Percentiles rank a stretch among this genome's conserved stretches.
Conservation (phyloP, 1,140 invertebrate genomes). For the Cotesia typhae region DNA sequence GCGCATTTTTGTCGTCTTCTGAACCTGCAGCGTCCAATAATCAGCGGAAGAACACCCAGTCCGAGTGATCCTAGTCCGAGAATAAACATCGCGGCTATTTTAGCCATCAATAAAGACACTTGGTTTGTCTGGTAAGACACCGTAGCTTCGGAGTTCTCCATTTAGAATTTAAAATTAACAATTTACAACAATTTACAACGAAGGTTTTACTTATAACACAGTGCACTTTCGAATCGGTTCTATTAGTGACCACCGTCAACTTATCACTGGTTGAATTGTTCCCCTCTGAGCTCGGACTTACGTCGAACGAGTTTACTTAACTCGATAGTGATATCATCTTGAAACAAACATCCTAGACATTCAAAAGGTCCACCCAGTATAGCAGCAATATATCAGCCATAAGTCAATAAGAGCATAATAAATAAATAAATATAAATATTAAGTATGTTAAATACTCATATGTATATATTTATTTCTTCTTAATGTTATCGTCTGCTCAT, state of each 20-base stretch:
- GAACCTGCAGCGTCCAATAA: slow-evolving; percentile 60
- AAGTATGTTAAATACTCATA: too few relatives aligned
- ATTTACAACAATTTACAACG: not conserved
- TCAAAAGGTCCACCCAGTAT: not conserved
- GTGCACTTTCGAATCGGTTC: not conserved
- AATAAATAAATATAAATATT: slow-evolving; percentile 2
- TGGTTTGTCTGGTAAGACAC: slow-evolving; percentile 23
- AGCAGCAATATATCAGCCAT: not conserved
- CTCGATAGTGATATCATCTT: slow-evolving; percentile 30
- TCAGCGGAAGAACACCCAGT: slow-evolving; percentile 67
- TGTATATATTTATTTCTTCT: too few relatives aligned
- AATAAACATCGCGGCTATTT: slow-evolving; percentile 68
- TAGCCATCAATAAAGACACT: slow-evolving; percentile 58
- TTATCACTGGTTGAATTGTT: not conserved
- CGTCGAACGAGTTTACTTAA: slow-evolving; percentile 23
- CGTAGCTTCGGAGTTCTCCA: slow-evolving; percentile 39
- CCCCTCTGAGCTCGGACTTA: not conserved
- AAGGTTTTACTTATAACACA: too few relatives aligned
- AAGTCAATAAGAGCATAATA: not conserved
- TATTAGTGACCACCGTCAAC: not conserved
- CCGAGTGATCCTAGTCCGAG: slow-evolving; percentile 67
- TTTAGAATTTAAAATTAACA: not conserved
- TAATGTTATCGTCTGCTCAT: not conserved
- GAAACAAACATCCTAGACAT: not conserved
- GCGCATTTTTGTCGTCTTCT: slow-evolving; percentile 49